Conservation (phyloP, 2,888 invertebrate species). For the Stenichneumon culpator region DNA sequence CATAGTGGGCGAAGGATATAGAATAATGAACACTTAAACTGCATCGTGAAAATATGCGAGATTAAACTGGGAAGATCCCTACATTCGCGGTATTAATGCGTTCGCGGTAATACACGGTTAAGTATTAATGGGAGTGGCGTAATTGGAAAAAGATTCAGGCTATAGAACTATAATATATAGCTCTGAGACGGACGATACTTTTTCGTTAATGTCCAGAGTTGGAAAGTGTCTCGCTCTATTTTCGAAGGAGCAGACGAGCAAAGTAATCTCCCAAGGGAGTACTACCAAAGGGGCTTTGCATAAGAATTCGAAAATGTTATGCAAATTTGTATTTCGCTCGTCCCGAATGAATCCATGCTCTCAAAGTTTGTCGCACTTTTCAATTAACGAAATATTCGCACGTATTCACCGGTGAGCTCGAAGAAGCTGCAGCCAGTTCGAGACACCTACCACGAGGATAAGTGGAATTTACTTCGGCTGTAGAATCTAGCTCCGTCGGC, state of each 20-base stretch:
- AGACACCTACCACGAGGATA: conserved; percentile 78
- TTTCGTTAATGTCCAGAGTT: neutral
- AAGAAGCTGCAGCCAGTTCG: conserved; percentile 40
- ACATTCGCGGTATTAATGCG: neutral
- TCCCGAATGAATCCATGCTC: neutral
- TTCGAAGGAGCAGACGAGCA: neutral
- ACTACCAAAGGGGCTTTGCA: neutral
- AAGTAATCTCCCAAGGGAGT: neutral
- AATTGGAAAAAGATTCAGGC: neutral
- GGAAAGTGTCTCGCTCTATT: conserved; percentile 1
- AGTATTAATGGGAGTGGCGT: neutral
- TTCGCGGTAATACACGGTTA: neutral
- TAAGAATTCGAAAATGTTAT: neutral
- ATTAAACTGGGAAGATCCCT: conserved; percentile 3
- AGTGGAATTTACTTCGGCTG: conserved; percentile 79
- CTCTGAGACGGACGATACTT: neutral
- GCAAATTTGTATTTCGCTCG: neutral
- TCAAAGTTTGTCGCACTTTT: neutral
- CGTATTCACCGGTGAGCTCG: neutral
- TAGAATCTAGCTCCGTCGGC: conserved; percentile 78
- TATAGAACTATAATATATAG: neutral
- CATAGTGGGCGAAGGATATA: conserved; percentile 24
- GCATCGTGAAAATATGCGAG: conserved; percentile 55
- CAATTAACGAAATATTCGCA: conserved; percentile 38
- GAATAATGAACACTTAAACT: conserved; percentile 33